Evolutionary conservation across 2,113 vertebrate species (phyloP).

Genomic region (Garra rufa): DNA sequence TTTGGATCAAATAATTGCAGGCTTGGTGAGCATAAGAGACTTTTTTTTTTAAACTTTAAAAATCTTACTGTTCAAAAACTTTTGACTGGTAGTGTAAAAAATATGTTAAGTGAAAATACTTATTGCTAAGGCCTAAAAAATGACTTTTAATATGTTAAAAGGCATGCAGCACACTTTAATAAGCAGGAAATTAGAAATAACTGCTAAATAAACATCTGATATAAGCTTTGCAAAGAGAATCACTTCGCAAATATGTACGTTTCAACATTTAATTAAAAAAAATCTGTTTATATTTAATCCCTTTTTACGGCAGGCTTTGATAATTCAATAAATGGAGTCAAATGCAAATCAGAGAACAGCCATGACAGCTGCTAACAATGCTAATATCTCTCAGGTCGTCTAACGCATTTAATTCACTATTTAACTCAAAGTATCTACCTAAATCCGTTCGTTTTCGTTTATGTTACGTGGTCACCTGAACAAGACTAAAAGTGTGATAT

Average conservation of each 20-base stretch:
- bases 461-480: neutral
- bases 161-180: neutral
- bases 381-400: neutral
- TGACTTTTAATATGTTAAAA: neutral
- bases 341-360: neutral
- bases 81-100: neutral
- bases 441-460: neutral
- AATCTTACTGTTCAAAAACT: too few relatives aligned
- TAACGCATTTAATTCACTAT: neutral
- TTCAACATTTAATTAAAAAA: neutral
- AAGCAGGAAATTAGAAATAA: neutral
- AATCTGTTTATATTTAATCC: neutral
- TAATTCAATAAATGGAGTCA: neutral
- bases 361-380: conserved; percentile 16
- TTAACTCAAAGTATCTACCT: too few relatives aligned
- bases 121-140: neutral
- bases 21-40: too few relatives aligned
- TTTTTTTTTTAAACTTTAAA: too few relatives aligned
- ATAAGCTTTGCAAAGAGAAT: neutral
- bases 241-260: neutral
- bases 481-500: neutral
- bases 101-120: neutral
- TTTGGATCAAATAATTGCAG: too few relatives aligned
- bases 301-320: neutral
- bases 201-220: neutral